These are phyloP conservation scores for Corythucha ciliata DNA, from an alignment of 2,888 invertebrate genomes.

Conservation along the genomic window DNA sequence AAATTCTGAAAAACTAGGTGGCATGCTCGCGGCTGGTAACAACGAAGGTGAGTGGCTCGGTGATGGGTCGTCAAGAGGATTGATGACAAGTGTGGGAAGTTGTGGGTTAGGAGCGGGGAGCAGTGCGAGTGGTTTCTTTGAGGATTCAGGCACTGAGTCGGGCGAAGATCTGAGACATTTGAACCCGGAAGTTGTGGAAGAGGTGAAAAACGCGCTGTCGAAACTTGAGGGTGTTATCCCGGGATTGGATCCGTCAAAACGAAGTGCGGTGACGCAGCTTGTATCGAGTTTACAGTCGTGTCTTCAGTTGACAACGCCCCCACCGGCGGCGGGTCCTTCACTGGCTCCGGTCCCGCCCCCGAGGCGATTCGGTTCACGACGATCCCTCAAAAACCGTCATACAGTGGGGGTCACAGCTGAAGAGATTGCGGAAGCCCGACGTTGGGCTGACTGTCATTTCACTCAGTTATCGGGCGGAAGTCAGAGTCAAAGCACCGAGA, in stretches of 20 bases:
- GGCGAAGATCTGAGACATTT: constrained; percentile 56
- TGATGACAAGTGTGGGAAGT: constrained; percentile 20
- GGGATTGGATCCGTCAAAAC: constrained; percentile 44
- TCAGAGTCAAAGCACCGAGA: constrained; percentile 13
- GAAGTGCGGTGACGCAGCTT: constrained; percentile 54
- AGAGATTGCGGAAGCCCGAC: constrained; percentile 68
- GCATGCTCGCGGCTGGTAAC: constrained; percentile 15
- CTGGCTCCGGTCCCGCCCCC: constrained; percentile 27
- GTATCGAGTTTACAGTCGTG: constrained; percentile 60
- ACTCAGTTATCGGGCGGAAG: constrained; percentile 17
- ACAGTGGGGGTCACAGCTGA: constrained; percentile 76
- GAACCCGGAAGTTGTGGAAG: constrained; percentile 56
- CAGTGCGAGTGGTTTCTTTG: too few relatives aligned
- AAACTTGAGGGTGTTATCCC: constrained; percentile 65
- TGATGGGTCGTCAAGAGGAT: constrained; percentile 15
- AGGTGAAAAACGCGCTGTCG: constrained; percentile 66
- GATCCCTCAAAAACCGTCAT: constrained; percentile 55
- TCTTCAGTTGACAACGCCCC: constrained; percentile 39
- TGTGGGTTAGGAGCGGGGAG: too few relatives aligned
- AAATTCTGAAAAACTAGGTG: neutral
- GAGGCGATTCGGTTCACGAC: constrained; percentile 46
- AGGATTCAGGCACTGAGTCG: constrained; percentile 59
- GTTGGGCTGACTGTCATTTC: constrained; percentile 42
- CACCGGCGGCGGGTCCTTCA: constrained; percentile 16
- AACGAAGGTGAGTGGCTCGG: constrained; percentile 22